These are phyloP conservation scores for Erithacus rubecula DNA, from an alignment of 2,797 vertebrate species.

Conservation along the genomic window DNA sequence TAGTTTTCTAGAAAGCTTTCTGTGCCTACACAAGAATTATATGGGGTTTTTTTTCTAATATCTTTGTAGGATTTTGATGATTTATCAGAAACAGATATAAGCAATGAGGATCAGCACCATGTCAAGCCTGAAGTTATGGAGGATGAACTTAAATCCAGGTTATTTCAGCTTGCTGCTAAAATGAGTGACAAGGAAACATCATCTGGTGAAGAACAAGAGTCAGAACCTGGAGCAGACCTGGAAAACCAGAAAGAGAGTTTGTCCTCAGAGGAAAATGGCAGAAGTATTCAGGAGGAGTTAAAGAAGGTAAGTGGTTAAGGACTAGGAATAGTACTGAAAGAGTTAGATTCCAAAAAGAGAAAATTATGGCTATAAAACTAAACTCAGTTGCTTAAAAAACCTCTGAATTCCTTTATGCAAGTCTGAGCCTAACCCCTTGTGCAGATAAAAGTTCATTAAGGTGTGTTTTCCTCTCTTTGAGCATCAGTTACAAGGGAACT, in stretches of 20 bases:
- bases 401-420: background rate
- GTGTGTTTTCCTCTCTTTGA: background rate
- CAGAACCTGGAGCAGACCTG: constrained; percentile 62
- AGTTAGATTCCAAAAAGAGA: background rate
- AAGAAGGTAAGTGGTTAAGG: constrained; percentile 71
- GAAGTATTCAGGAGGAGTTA: constrained; percentile 74
- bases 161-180: constrained; percentile 79
- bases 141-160: constrained; percentile 78
- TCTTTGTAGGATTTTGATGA: constrained; percentile 65
- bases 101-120: constrained; percentile 73
- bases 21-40: background rate
- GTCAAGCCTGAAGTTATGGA: constrained; percentile 65
- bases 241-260: constrained; percentile 68
- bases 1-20: background rate
- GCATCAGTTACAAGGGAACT: background rate
- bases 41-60: background rate
- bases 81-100: constrained; percentile 69
- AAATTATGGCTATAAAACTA: background rate
- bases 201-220: constrained; percentile 84
- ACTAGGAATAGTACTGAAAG: background rate
- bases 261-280: constrained; percentile 72
- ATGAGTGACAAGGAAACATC: constrained; percentile 85
- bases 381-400: background rate
- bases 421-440: background rate
- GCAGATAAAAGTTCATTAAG: background rate